Conservation (phyloP, 2,113 vertebrate genomes). For the Odontophorus gujanensis region DNA sequence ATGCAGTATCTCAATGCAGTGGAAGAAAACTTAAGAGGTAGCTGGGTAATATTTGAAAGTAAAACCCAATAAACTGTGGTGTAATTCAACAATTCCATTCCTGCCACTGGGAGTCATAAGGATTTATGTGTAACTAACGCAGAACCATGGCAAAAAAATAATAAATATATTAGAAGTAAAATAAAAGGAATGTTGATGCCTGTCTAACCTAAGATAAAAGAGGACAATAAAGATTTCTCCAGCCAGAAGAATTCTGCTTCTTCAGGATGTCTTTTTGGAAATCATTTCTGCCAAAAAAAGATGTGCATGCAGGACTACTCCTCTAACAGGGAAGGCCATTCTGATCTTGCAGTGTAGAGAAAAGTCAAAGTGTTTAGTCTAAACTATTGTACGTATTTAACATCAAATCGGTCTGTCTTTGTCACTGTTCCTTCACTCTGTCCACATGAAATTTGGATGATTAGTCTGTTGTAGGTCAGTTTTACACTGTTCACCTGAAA, state of each 20-base stretch:
- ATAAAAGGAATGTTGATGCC: background rate
- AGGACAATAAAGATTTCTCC: background rate
- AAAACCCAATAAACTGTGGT: background rate
- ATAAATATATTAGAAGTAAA: background rate
- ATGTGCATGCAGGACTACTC: background rate
- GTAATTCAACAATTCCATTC: background rate
- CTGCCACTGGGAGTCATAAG: background rate
- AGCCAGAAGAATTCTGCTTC: background rate
- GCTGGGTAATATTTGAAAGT: background rate
- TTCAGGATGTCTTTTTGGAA: background rate
- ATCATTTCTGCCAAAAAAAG: background rate
- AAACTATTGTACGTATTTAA: background rate
- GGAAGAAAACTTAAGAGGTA: background rate
- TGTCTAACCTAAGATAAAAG: background rate
- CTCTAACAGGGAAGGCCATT: background rate
- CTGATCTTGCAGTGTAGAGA: background rate
- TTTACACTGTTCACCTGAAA: background rate
- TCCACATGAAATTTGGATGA: background rate
- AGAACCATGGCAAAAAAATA: background rate
- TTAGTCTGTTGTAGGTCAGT: background rate
- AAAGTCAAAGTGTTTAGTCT: background rate
- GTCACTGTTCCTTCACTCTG: background rate
- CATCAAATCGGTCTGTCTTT: background rate
- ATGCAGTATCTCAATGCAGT: conserved; percentile 8
- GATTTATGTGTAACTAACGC: background rate